Percentiles rank a stretch among this genome's conserved stretches.
These are phyloP conservation scores for Oikopleura albicans DNA, from an alignment of 23 tunicate genomes.

Conservation along the genomic window DNA sequence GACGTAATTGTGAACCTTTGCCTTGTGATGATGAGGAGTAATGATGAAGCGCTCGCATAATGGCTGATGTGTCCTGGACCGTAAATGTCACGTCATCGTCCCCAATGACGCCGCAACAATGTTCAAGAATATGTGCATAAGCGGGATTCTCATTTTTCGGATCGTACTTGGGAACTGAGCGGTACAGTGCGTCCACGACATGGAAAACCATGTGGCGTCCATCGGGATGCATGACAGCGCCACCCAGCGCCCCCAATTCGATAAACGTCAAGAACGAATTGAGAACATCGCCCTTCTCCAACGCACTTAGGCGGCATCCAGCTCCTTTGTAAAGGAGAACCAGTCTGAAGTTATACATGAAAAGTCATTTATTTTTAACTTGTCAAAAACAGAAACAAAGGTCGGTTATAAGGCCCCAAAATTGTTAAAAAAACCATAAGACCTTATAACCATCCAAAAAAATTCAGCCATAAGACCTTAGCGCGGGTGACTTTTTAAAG, in stretches of 20 bases:
- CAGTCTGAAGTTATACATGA: no score
- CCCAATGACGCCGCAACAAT: not conserved
- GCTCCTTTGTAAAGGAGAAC: not conserved
- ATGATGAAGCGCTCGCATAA: not conserved
- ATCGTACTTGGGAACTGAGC: not conserved
- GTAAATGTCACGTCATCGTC: not conserved
- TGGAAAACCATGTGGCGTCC: not conserved
- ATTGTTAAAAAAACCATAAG: no score
- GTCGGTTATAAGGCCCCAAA: no score
- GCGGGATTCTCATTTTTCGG: not conserved
- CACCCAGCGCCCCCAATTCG: not conserved
- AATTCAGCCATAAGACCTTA: no score
- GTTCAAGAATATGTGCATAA: not conserved
- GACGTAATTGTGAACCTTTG: no score
- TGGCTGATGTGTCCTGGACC: not conserved
- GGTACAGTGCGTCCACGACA: not conserved
- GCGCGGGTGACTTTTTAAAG: no score
- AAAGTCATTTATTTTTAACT: no score
- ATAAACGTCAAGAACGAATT: not conserved
- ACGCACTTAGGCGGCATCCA: not conserved
- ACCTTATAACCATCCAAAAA: no score
- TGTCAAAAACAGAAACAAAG: no score
- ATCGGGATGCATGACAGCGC: not conserved
- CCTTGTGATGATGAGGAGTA: not conserved
- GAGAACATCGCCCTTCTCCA: not conserved